These are phyloP conservation scores for Elanus axillaris DNA, from an alignment of 2,113 vertebrate species.

Conservation along the genomic window DNA sequence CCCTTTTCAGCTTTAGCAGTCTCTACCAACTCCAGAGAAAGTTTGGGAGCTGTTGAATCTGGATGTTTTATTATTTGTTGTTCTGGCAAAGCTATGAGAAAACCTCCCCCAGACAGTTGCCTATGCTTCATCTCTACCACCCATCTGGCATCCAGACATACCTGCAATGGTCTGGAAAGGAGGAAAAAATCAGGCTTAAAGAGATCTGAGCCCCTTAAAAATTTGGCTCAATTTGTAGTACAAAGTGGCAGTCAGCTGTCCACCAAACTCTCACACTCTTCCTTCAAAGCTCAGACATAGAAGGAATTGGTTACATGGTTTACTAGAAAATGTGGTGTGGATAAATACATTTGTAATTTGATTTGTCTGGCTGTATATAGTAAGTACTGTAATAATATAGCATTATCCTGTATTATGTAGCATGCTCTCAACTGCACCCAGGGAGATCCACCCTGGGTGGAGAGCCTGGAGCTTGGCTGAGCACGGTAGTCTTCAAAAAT, in stretches of 20 bases:
- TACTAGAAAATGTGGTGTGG: slow-evolving; percentile 12
- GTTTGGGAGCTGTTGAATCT: background rate
- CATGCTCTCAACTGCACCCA: background rate
- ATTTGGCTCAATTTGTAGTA: background rate
- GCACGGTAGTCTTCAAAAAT: background rate
- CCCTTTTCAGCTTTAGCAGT: background rate
- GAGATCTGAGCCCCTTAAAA: background rate
- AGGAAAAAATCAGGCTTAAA: background rate
- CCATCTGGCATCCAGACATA: background rate
- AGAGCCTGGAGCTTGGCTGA: background rate
- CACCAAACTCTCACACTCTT: background rate
- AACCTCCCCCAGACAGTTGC: rapidly evolving
- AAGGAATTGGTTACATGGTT: background rate
- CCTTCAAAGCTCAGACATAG: background rate
- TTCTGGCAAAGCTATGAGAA: background rate
- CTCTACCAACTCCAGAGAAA: background rate
- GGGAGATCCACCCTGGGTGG: slow-evolving; percentile 52
- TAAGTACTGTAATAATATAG: slow-evolving; percentile 44
- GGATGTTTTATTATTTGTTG: background rate
- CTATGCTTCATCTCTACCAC: background rate
- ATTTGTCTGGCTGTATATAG: slow-evolving; percentile 49
- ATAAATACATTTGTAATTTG: slow-evolving; percentile 42
- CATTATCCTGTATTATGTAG: slow-evolving; percentile 54
- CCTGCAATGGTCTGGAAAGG: background rate
- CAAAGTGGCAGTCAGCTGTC: background rate